Evolutionary conservation across 2,113 vertebrate species (phyloP).

Genomic region (Oriolus oriolus): DNA sequence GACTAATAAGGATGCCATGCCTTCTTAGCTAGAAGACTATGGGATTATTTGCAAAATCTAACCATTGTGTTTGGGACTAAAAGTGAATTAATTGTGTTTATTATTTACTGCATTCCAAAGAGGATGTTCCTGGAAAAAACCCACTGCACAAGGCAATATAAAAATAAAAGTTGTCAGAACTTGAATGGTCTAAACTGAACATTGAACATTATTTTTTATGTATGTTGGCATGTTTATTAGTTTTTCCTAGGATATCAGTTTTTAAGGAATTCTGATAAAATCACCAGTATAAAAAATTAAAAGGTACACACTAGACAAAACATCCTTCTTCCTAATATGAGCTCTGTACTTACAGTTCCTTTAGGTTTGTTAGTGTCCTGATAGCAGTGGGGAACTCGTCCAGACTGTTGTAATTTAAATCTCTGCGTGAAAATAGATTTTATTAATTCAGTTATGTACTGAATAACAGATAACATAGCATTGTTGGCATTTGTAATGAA

Average conservation of each 20-base stretch:
- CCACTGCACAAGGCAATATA: not conserved
- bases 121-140: not conserved
- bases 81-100: not conserved
- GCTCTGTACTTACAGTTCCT: constrained; percentile 86
- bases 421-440: constrained; percentile 68
- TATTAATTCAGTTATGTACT: constrained; percentile 17
- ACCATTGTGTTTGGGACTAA: not conserved
- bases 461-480: not conserved
- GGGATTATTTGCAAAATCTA: not conserved
- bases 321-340: not conserved
- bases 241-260: not conserved
- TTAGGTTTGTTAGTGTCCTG: constrained; percentile 83
- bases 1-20: not conserved
- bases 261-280: constrained; percentile 22
- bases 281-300: not conserved
- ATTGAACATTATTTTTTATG: not conserved
- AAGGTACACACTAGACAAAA: constrained; percentile 16
- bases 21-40: not conserved
- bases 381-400: constrained; percentile 82
- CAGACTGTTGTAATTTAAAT: constrained; percentile 86
- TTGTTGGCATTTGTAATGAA: not conserved
- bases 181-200: not conserved
- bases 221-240: not conserved
- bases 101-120: not conserved
- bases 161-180: not conserved